A percentile compares a stretch with the other conserved stretches of the same genome.
Evolutionary conservation across 2,113 vertebrate genomes (phyloP).

Genomic region (Hystrix cristata): DNA sequence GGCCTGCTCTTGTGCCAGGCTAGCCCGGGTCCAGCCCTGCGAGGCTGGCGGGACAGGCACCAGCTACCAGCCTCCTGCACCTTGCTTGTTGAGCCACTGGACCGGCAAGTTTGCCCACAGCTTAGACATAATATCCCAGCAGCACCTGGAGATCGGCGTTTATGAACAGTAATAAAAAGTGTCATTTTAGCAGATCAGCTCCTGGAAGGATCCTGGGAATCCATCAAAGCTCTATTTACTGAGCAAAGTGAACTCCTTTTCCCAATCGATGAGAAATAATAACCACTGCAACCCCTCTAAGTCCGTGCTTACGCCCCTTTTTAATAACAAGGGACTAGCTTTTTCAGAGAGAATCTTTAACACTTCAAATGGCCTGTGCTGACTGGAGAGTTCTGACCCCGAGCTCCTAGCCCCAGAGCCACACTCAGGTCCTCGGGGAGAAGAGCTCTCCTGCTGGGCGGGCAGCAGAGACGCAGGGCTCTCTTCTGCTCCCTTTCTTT

Average conservation of each 20-base stretch:
- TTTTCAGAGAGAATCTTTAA: constrained; percentile 79
- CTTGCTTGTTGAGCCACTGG: constrained; percentile 86
- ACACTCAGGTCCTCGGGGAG: neutral
- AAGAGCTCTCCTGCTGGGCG: accelerated
- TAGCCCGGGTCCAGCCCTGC: neutral
- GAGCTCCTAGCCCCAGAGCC: neutral
- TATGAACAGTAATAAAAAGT: constrained; percentile 99
- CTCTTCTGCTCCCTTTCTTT: neutral
- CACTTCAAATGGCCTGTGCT: constrained; percentile 56
- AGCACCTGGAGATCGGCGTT: constrained; percentile 95
- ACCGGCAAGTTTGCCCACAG: constrained; percentile 96
- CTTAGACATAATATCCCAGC: constrained; percentile 97
- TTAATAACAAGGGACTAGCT: constrained; percentile 77
- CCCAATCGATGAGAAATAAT: constrained; percentile 91
- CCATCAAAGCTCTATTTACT: constrained; percentile 96
- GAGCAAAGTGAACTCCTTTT: constrained; percentile 92
- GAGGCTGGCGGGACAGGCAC: neutral
- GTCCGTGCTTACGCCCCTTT: constrained; percentile 79
- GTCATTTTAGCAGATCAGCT: constrained; percentile 98
- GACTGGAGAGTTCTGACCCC: neutral
- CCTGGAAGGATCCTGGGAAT: constrained; percentile 90
- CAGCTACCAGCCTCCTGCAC: constrained; percentile 80
- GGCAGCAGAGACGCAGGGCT: accelerated
- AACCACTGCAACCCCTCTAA: constrained; percentile 83
- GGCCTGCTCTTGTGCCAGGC: neutral